A percentile compares a stretch with the other conserved stretches of the same genome.
Conservation (phyloP, 2,888 invertebrate species). For the Microctonus aethiopoides region DNA sequence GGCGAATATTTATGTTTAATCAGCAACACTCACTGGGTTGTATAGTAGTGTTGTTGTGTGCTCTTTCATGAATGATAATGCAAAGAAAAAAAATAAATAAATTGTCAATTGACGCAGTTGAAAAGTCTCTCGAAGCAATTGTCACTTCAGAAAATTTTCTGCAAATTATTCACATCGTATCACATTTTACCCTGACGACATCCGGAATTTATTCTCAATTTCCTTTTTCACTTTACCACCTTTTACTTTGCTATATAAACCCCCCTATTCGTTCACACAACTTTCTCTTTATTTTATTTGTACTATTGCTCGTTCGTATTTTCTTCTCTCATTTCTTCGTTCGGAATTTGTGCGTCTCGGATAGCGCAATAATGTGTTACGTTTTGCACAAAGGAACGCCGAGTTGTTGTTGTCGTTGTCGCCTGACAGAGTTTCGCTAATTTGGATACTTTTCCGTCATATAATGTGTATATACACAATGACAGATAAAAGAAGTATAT, state of each 20-base stretch:
- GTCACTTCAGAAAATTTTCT: conserved; percentile 53
- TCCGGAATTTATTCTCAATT: background rate
- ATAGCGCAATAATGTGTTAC: background rate
- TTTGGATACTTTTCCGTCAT: conserved; percentile 48
- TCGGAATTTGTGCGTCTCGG: background rate
- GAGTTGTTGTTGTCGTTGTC: background rate
- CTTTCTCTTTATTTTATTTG: background rate
- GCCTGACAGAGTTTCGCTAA: conserved; percentile 50
- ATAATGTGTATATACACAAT: background rate
- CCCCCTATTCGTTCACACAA: background rate
- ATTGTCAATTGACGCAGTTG: conserved; percentile 32
- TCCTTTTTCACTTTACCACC: conserved; percentile 7
- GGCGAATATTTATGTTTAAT: conserved; percentile 33
- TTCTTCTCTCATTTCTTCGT: background rate
- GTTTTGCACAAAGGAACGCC: background rate
- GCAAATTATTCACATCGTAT: conserved; percentile 61
- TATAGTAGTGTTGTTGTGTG: conserved; percentile 32
- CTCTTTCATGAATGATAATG: background rate
- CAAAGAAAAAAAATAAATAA: conserved; percentile 17
- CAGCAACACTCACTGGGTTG: background rate
- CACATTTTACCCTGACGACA: conserved; percentile 48
- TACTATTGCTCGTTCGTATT: background rate
- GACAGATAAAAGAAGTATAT: background rate
- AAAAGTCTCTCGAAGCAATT: conserved; percentile 5
- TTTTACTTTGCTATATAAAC: background rate